Conservation (phyloP, 2,113 vertebrate genomes). For the Leucopsar rothschildi region DNA sequence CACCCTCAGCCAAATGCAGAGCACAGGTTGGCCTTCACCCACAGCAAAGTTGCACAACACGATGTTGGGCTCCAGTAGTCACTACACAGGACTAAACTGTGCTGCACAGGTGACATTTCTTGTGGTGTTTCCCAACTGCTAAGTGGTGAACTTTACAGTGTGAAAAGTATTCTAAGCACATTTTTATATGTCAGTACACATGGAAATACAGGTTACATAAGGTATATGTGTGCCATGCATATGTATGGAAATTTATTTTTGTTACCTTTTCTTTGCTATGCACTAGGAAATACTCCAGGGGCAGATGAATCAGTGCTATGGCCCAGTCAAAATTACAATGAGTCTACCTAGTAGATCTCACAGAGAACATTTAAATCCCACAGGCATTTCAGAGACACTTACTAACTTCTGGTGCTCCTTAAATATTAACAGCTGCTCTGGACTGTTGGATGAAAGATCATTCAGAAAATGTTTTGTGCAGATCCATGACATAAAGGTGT, state of each 20-base stretch:
- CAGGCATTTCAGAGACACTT: slow-evolving; percentile 17
- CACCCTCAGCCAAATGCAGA: accelerated
- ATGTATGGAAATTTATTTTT: not conserved
- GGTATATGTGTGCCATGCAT: not conserved
- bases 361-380: slow-evolving; percentile 10
- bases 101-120: not conserved
- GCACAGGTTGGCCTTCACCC: not conserved
- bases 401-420: slow-evolving; percentile 33
- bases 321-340: not conserved
- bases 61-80: not conserved
- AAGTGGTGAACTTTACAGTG: not conserved
- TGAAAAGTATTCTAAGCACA: not conserved
- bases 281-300: not conserved
- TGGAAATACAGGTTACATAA: not conserved
- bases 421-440: slow-evolving; percentile 44
- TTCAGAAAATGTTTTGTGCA: slow-evolving; percentile 8
- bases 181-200: not conserved
- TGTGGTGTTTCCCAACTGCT: not conserved
- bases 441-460: not conserved
- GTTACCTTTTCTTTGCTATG: not conserved
- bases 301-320: not conserved
- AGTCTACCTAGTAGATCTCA: not conserved
- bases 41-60: accelerated
- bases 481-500: not conserved
- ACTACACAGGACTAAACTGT: not conserved